A percentile compares a stretch with the other conserved stretches of the same genome.
Conservation (phyloP, 1,140 invertebrate species). For the Nymphalis io region DNA sequence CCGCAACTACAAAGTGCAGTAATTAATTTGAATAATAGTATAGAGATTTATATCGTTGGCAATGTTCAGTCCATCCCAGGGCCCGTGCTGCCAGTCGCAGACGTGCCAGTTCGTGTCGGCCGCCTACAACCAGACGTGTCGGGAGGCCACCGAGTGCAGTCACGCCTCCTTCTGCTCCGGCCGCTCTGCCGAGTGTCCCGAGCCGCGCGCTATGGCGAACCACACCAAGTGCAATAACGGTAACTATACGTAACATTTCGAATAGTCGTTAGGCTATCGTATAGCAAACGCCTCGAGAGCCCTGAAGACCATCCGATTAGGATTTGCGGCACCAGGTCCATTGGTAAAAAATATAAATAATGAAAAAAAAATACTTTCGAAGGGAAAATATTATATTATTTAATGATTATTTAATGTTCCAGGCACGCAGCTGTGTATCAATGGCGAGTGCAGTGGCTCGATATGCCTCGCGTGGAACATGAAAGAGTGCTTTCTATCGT, state of each 20-base stretch:
- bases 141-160: slow-evolving; percentile 93
- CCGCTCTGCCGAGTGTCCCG: slow-evolving; percentile 91
- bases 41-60: not conserved
- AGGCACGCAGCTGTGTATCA: slow-evolving; percentile 92
- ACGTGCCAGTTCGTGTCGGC: slow-evolving; percentile 90
- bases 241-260: too few species aligned
- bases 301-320: not conserved
- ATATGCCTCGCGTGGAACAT: slow-evolving; percentile 97
- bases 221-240: slow-evolving; percentile 73
- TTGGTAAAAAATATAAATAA: too few species aligned
- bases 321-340: too few species aligned
- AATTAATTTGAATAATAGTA: too few species aligned
- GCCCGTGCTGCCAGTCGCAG: slow-evolving; percentile 94
- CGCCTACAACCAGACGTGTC: slow-evolving; percentile 86
- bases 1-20: too few species aligned
- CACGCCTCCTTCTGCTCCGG: slow-evolving; percentile 93
- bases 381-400: too few species aligned
- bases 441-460: slow-evolving; percentile 96
- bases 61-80: slow-evolving; percentile 92
- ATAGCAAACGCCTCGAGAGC: too few species aligned
- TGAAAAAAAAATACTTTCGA: too few species aligned
- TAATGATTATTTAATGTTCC: slow-evolving; percentile 12
- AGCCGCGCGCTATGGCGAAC: slow-evolving; percentile 83
- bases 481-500: slow-evolving; percentile 97
- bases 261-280: too few species aligned